Evolutionary conservation across 2,888 invertebrate genomes (phyloP).

Genomic region (Lepidonotus clava): DNA sequence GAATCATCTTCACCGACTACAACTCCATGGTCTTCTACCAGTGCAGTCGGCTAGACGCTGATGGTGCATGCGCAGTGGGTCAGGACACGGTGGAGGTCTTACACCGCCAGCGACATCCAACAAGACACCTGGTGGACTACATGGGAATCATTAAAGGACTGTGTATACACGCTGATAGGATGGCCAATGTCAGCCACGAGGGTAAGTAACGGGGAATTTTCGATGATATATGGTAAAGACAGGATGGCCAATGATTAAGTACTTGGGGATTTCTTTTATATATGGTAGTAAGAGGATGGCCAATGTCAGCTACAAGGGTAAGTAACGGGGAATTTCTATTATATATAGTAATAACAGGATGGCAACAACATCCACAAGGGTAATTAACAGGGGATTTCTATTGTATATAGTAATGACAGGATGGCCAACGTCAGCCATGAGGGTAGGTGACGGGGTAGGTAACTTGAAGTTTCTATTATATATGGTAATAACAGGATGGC

Average conservation of each 20-base stretch:
- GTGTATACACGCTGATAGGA: not conserved
- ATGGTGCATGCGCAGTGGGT: not conserved
- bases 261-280: no score
- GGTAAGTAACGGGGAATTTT: conserved; percentile 1
- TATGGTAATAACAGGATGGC: no score
- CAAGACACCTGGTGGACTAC: not conserved
- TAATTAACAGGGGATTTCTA: no score
- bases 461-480: no score
- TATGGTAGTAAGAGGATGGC: not conserved
- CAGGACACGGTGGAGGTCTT: conserved; percentile 25
- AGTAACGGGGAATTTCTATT: not conserved
- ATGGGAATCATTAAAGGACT: not conserved
- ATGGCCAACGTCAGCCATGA: conserved; percentile 17
- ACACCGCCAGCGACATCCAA: not conserved
- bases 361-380: no score
- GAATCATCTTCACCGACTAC: conserved; percentile 30
- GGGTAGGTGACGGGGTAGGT: no score
- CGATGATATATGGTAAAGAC: no score
- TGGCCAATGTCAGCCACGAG: conserved; percentile 11
- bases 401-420: no score
- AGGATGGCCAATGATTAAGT: no score
- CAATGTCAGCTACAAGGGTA: conserved; percentile 23
- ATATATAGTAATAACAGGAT: no score
- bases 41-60: not conserved
- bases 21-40: conserved; percentile 49